A percentile compares a stretch with the other conserved stretches of the same genome.
These are phyloP conservation scores for Muricea muricata DNA, from an alignment of 92 coral and sea anemone genomes.

Conservation along the genomic window DNA sequence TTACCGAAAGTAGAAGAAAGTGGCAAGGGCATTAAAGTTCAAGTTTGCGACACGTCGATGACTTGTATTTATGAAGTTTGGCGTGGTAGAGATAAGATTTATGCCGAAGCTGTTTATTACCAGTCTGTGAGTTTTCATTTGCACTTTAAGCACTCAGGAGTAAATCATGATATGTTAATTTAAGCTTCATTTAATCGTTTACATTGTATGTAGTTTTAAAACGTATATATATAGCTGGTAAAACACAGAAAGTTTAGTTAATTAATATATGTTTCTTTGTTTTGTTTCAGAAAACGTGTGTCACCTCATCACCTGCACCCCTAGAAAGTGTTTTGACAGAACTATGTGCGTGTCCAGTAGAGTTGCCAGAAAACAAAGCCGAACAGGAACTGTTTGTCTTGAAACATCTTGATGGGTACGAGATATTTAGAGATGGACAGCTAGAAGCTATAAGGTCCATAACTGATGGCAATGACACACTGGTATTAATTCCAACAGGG, in stretches of 20 bases:
- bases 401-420: too few relatives aligned
- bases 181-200: too few relatives aligned
- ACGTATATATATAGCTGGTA: not conserved
- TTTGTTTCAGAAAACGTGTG: not conserved
- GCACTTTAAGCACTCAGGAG: too few relatives aligned
- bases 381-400: too few relatives aligned
- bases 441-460: not conserved
- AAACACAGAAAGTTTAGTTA: too few relatives aligned
- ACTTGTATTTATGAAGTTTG: too few relatives aligned
- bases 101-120: slow-evolving; percentile 21
- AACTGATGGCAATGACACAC: not conserved
- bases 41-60: too few relatives aligned
- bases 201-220: too few relatives aligned
- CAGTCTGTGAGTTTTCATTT: not conserved
- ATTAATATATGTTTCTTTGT: not conserved
- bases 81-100: not conserved
- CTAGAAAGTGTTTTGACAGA: not conserved
- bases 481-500: too few relatives aligned
- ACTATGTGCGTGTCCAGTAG: not conserved
- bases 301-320: not conserved
- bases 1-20: too few relatives aligned
- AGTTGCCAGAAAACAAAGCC: not conserved
- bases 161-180: too few relatives aligned
- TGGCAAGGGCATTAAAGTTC: not conserved
- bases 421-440: not conserved